Conservation (phyloP, 37 sponge, comb jelly and placozoan species). For the Beroe forskalii region DNA sequence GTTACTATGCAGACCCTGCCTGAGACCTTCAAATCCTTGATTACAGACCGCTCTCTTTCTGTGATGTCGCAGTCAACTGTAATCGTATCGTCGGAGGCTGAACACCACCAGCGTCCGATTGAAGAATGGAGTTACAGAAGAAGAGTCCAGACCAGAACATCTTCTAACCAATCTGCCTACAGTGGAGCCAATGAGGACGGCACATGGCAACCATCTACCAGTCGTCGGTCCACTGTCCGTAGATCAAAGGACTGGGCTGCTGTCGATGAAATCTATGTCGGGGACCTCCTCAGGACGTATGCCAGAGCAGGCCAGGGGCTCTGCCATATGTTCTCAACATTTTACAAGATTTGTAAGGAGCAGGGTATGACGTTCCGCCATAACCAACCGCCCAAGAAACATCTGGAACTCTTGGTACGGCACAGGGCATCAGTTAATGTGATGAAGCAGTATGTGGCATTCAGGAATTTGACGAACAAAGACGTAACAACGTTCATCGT, state of each 20-base stretch:
- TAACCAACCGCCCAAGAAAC: conserved; percentile 44
- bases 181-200: not conserved
- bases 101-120: not conserved
- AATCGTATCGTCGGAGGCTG: not conserved
- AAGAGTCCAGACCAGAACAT: not conserved
- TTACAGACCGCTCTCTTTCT: not conserved
- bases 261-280: conserved; percentile 42
- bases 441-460: conserved; percentile 38
- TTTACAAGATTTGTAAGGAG: conserved; percentile 47
- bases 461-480: not conserved
- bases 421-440: conserved; percentile 6
- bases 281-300: conserved; percentile 35
- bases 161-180: not conserved
- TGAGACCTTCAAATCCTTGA: not conserved
- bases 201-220: not conserved
- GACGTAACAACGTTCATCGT: conserved; percentile 1
- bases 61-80: conserved; percentile 18
- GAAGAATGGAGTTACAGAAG: conserved; percentile 59
- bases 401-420: conserved; percentile 18
- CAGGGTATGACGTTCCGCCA: conserved; percentile 38
- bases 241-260: conserved; percentile 49
- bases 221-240: not conserved
- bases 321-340: conserved; percentile 45
- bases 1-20: conserved; percentile 3
- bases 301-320: not conserved